A percentile compares a stretch with the other conserved stretches of the same genome.
Evolutionary conservation across 2,113 vertebrate species (phyloP).

Genomic region (Gulo gulo): DNA sequence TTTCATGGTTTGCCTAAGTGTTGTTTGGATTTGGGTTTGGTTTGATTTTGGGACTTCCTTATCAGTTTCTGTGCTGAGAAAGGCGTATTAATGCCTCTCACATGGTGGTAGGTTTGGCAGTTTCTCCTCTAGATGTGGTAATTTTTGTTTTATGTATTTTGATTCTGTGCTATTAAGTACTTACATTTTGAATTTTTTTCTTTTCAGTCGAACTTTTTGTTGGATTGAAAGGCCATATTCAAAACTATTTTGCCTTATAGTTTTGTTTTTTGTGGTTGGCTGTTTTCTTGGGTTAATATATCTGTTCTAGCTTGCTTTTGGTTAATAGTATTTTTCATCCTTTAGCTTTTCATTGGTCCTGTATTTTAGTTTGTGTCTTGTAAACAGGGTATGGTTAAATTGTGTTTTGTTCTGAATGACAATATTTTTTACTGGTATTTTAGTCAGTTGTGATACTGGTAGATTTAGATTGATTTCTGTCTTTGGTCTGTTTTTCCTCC

Average conservation of each 20-base stretch:
- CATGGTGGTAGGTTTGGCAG: background rate
- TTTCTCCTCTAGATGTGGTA: background rate
- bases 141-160: slow-evolving; percentile 3
- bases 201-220: background rate
- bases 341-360: background rate
- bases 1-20: background rate
- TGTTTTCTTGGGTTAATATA: background rate
- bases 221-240: background rate
- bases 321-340: background rate
- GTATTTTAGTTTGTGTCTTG: background rate
- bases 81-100: background rate
- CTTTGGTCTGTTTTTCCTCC: background rate
- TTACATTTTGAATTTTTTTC: background rate
- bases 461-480: background rate
- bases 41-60: background rate
- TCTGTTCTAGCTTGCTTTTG: background rate
- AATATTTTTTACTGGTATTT: background rate
- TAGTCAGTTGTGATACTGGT: background rate
- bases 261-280: background rate
- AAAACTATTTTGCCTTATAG: background rate
- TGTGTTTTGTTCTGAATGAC: background rate
- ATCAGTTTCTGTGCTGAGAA: background rate
- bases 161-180: background rate
- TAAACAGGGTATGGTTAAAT: background rate
- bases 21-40: background rate